Evolutionary conservation across 2,888 invertebrate species (phyloP).

Genomic region (Helicoverpa assulta): DNA sequence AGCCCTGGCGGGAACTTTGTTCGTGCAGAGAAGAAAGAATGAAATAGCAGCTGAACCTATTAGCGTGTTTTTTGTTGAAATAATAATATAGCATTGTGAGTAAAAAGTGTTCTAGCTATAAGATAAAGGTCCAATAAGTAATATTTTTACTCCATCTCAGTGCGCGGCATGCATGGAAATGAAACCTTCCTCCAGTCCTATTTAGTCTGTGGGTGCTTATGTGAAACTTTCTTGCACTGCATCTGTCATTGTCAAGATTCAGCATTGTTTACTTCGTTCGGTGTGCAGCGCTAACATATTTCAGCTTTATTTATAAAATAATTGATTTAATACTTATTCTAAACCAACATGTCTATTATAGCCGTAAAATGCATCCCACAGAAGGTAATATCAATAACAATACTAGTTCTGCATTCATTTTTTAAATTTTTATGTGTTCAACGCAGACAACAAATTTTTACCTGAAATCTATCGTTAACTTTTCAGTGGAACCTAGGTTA

Average conservation of each 20-base stretch:
- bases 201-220: not conserved
- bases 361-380: conserved; percentile 60
- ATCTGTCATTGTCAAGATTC: too few species aligned
- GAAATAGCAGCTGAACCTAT: too few species aligned
- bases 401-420: not conserved
- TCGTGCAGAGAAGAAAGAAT: too few species aligned
- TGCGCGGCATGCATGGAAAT: too few species aligned
- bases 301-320: conserved; percentile 8
- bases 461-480: conserved; percentile 2
- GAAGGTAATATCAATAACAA: conserved; percentile 40
- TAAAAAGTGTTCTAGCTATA: too few species aligned
- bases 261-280: not conserved
- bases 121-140: too few species aligned
- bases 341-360: conserved; percentile 67
- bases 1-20: too few species aligned
- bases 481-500: conserved; percentile 66
- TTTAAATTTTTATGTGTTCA: not conserved
- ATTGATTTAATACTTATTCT: not conserved
- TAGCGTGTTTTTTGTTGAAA: too few species aligned
- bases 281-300: conserved; percentile 10
- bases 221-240: not conserved
- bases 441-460: not conserved
- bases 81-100: too few species aligned
- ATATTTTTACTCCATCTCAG: too few species aligned
- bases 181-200: too few species aligned